These are phyloP conservation scores for Botrylloides violaceus DNA, from an alignment of 23 tunicate genomes.

Conservation along the genomic window DNA sequence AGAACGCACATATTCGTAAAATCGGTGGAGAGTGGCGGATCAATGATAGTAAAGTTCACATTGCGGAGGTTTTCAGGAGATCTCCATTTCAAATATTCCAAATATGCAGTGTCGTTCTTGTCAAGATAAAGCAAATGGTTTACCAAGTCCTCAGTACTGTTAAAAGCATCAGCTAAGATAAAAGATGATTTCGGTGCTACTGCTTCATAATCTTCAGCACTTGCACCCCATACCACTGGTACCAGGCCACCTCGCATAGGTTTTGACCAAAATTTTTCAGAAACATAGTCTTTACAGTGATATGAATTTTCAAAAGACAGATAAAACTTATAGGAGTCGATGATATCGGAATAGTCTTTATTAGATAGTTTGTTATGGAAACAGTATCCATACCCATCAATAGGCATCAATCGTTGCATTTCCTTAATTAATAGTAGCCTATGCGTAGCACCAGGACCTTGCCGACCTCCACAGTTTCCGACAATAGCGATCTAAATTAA, in stretches of 20 bases:
- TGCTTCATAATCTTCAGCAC: background rate
- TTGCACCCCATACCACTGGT: background rate
- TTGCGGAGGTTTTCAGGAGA: background rate
- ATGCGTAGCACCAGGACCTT: background rate
- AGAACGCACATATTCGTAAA: background rate
- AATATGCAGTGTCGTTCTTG: background rate
- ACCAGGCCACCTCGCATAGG: background rate
- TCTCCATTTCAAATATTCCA: background rate
- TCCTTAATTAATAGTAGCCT: background rate
- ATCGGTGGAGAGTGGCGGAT: background rate
- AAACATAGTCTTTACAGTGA: background rate
- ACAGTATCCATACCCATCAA: background rate
- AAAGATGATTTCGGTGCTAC: background rate
- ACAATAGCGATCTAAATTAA: background rate
- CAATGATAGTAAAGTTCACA: background rate
- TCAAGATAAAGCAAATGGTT: background rate
- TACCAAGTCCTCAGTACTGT: background rate
- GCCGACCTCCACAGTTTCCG: background rate
- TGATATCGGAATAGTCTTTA: background rate
- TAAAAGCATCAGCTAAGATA: background rate
- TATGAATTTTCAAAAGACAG: background rate
- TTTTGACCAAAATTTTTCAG: background rate
- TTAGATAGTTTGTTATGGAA: background rate
- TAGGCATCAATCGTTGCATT: background rate
- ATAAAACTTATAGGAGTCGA: background rate